phyloP scores from a whole-genome alignment of 2,113 vertebrate species.

The Hippoglossus stenolepis region DNA sequence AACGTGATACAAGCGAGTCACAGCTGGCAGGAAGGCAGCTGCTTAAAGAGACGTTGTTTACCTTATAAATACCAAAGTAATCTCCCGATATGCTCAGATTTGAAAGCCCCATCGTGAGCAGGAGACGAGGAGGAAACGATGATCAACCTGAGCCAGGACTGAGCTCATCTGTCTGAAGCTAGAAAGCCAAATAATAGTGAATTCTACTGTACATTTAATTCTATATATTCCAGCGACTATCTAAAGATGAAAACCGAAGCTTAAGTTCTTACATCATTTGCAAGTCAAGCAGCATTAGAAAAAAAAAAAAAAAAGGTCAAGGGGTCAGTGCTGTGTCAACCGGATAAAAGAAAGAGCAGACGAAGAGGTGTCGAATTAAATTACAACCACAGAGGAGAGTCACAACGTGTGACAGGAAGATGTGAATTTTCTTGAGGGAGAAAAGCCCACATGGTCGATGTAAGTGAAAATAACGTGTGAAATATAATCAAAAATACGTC shows the following conservation, averaged over 20 bases:
- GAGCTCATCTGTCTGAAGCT: no score
- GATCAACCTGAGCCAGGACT: background rate
- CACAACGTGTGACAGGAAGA: background rate
- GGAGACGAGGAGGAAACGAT: background rate
- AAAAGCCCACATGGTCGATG: background rate
- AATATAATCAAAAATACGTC: conserved; percentile 28
- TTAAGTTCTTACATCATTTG: background rate
- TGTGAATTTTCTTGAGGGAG: background rate
- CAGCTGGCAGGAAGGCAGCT: conserved; percentile 8
- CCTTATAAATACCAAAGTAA: background rate
- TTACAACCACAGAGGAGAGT: background rate
- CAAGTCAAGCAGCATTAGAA: background rate
- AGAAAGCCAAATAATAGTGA: background rate
- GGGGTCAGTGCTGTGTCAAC: background rate
- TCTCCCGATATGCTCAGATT: conserved; percentile 9
- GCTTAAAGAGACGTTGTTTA: conserved; percentile 18
- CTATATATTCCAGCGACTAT: background rate
- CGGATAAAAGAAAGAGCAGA: background rate
- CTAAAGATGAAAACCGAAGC: background rate
- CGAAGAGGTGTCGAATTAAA: background rate
- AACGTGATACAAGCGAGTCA: conserved; percentile 4
- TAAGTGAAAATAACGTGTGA: conserved; percentile 27
- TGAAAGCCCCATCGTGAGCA: background rate
- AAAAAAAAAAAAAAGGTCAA: background rate
- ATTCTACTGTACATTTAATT: background rate